phyloP scores from a whole-genome alignment of 2,113 vertebrate genomes.

The Paradoxurus hermaphroditus region DNA sequence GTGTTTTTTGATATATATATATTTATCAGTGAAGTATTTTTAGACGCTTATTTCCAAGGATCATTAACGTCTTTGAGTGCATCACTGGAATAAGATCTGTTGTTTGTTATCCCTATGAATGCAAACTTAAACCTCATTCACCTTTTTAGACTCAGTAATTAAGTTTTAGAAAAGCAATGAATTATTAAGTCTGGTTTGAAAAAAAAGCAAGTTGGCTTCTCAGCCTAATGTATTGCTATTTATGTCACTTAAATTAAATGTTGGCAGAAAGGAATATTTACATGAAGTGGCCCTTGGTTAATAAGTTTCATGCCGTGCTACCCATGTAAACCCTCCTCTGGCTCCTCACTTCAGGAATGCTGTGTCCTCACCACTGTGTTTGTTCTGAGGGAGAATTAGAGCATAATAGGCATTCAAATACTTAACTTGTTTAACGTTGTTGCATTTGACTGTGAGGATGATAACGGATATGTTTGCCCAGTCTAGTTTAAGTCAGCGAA shows the following conservation, averaged over 20 bases:
- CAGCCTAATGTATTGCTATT: slow-evolving; percentile 1
- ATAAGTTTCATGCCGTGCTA: neutral
- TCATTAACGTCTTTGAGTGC: neutral
- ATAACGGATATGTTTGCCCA: neutral
- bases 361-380: neutral
- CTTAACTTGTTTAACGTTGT: slow-evolving; percentile 29
- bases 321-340: neutral
- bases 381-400: slow-evolving; percentile 1
- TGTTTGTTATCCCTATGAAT: slow-evolving; percentile 24
- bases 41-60: neutral
- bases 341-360: neutral
- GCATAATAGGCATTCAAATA: neutral
- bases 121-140: slow-evolving; percentile 3
- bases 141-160: slow-evolving; percentile 28
- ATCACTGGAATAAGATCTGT: neutral
- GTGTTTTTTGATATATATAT: neutral
- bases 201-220: neutral
- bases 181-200: slow-evolving; percentile 29
- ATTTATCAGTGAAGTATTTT: neutral
- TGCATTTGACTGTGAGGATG: neutral
- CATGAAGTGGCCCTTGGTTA: neutral
- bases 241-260: neutral
- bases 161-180: slow-evolving; percentile 44
- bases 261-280: neutral
- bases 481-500: neutral